A percentile compares a stretch with the other conserved stretches of the same genome.
phyloP scores from a whole-genome alignment of 2,797 vertebrate genomes.

The Anguilla megastoma region DNA sequence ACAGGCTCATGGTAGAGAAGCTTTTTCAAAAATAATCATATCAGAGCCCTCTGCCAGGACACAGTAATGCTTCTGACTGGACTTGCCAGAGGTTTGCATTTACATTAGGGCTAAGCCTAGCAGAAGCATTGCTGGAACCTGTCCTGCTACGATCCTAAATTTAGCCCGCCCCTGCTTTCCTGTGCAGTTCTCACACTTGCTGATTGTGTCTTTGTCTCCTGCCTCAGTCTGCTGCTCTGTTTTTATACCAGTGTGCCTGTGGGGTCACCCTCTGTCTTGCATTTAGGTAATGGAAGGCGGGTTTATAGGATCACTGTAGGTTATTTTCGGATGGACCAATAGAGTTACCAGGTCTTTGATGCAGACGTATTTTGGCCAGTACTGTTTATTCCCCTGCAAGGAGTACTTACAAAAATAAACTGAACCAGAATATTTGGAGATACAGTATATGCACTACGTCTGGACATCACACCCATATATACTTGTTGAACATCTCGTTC shows the following conservation, averaged over 20 bases:
- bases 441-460: neutral
- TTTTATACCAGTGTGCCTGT: neutral
- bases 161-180: neutral
- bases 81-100: neutral
- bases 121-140: neutral
- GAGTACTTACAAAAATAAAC: constrained; percentile 10
- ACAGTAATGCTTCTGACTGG: neutral
- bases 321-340: too few relatives aligned
- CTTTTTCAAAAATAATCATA: neutral
- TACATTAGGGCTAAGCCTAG: too few relatives aligned
- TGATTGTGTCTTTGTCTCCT: neutral
- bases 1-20: neutral
- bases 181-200: neutral
- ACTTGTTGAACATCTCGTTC: too few relatives aligned
- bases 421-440: neutral
- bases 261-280: neutral
- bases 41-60: neutral
- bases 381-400: neutral
- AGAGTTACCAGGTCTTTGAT: too few relatives aligned
- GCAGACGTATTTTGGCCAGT: neutral
- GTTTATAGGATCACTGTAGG: too few relatives aligned
- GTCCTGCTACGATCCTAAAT: neutral
- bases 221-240: neutral
- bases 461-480: too few relatives aligned
- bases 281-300: neutral